These are phyloP conservation scores for Harpalus rufipes DNA, from an alignment of 2,888 invertebrate species.

Conservation along the genomic window DNA sequence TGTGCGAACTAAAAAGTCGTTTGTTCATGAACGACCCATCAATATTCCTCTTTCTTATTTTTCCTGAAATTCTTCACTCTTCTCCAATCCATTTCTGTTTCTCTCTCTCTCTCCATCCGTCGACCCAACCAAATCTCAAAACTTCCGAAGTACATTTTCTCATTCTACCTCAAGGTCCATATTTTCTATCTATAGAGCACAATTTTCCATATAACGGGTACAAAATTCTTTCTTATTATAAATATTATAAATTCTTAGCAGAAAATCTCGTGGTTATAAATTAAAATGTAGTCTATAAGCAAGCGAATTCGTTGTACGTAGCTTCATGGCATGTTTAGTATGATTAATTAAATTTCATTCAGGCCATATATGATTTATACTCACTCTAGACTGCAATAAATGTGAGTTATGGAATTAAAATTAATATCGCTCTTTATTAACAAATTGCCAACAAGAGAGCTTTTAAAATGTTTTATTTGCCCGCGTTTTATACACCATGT, in stretches of 20 bases:
- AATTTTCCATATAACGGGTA: too few species aligned
- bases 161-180: too few species aligned
- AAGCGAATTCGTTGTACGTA: neutral
- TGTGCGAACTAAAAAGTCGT: too few species aligned
- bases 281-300: conserved; percentile 23
- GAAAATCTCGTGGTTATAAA: neutral
- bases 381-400: conserved; percentile 39
- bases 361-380: conserved; percentile 21
- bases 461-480: conserved; percentile 15
- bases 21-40: too few species aligned
- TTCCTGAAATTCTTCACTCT: too few species aligned
- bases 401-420: conserved; percentile 40
- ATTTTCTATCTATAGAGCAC: too few species aligned
- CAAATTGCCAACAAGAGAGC: conserved; percentile 35
- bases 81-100: too few species aligned
- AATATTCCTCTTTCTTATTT: too few species aligned
- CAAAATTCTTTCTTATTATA: neutral
- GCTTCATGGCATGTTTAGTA: conserved; percentile 1
- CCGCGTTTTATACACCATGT: neutral
- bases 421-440: conserved; percentile 34
- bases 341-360: conserved; percentile 51
- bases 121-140: too few species aligned
- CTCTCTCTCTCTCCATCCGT: too few species aligned
- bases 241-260: neutral
- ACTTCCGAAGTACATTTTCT: too few species aligned